Evolutionary conservation across 2,888 invertebrate species (phyloP), one percentile per base, ranked within the genome.

Genomic region (Lissonota sp.): DNA sequence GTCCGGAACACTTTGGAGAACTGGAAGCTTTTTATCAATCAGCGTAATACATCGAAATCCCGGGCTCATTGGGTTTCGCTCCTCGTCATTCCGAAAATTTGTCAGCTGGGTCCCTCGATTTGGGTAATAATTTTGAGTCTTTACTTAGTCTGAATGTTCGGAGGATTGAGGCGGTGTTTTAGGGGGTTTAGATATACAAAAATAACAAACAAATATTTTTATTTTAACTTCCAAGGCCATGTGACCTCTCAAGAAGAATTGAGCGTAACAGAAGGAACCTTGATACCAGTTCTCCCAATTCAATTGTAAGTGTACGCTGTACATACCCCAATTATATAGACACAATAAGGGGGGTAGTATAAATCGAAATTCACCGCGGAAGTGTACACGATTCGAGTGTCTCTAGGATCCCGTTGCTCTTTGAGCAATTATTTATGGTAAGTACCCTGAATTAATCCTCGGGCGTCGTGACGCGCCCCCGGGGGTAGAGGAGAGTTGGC

Each of bases 361-460:
- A 49, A n/a, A 37, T 26, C 26, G 26, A 26, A 5, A 37, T 1
- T 8, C 0, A 16, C 16, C 42, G 55, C 55, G 55, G 26, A 26
- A 16, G n/a, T 37, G 10, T 60, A 51, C 58, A 51, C 26, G 46
- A 60, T 58, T 70, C 71, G 62, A 62, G 69, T 63, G 63, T 69
- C 49, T 62, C 73, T 49, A 60, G 49, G 44, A 44, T 80, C 40
- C 26, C 60, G 75, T 75, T 49, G 72, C 84, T 84, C 85, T 86
- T 84, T 84, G 84, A 75, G 75, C 85, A 86, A 87, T 86, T 86
- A 86, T 86, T 86, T 86, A 85, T 85, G 83, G 83, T 85, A 86
- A 85, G 83, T 84, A 84, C 83, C 82, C 70, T 63, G 83, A 85
- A 85, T 86, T 85, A 85, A 87, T 86, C 84, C 84, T 66, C 78